Conservation (phyloP, 2,797 vertebrate species). For the Epinephelus coioides region DNA sequence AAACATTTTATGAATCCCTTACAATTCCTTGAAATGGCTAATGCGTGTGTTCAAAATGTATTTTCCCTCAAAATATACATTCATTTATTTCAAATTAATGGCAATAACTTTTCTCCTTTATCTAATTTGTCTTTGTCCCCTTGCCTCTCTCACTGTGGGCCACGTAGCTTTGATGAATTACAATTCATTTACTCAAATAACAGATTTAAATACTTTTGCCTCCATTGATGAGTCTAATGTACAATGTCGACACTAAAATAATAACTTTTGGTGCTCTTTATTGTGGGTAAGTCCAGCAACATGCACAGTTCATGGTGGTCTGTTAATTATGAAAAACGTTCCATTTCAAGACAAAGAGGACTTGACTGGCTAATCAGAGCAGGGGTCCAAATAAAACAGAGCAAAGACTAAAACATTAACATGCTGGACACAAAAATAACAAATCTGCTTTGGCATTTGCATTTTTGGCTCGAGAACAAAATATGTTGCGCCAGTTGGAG, state of each 20-base stretch:
- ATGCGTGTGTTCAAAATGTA: too few relatives aligned
- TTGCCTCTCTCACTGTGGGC: background rate
- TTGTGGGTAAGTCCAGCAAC: background rate
- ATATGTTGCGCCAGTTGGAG: background rate
- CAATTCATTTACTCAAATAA: background rate
- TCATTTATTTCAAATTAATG: background rate
- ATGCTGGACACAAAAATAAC: conserved; percentile 11
- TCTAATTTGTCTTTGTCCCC: background rate
- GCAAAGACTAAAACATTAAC: background rate
- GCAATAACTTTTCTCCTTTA: background rate
- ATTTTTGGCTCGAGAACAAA: conserved; percentile 37
- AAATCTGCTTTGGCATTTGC: conserved; percentile 35
- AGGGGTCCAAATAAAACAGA: conserved; percentile 28
- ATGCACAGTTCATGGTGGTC: background rate
- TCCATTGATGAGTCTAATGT: background rate
- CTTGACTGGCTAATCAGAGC: conserved; percentile 12
- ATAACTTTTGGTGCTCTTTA: background rate
- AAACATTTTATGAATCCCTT: background rate
- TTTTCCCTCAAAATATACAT: background rate
- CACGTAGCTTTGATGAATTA: background rate
- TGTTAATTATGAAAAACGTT: background rate
- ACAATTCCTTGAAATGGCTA: background rate
- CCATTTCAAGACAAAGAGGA: background rate
- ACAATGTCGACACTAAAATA: background rate
- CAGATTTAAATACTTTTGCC: background rate